These are phyloP conservation scores for Vollenhovia emeryi DNA, from an alignment of 1,140 invertebrate species.

Conservation along the genomic window DNA sequence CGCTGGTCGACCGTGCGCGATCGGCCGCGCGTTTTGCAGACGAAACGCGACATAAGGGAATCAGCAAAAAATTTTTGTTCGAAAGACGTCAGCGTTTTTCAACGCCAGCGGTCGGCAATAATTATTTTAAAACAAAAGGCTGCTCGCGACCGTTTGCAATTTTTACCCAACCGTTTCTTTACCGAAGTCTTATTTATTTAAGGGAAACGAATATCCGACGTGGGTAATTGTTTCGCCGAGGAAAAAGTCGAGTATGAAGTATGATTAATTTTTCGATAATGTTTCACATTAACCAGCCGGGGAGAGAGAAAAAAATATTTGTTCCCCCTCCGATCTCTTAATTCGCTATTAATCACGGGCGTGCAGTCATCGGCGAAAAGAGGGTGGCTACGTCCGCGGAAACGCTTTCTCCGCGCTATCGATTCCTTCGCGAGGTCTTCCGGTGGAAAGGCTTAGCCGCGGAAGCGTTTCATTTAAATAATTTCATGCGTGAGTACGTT, in stretches of 20 bases:
- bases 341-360: conserved; percentile 72
- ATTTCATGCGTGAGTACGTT: conserved; percentile 73
- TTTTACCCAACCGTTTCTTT: not conserved
- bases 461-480: conserved; percentile 74
- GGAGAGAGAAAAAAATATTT: conserved; percentile 5
- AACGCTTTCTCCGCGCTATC: conserved; percentile 59
- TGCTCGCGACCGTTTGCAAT: not conserved
- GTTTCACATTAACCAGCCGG: conserved; percentile 17
- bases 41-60: not conserved
- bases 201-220: not conserved
- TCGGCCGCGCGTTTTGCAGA: conserved; percentile 6
- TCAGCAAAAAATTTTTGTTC: conserved; percentile 8
- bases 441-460: conserved; percentile 47
- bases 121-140: conserved; percentile 23
- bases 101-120: not conserved
- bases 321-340: conserved; percentile 21
- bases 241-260: not conserved
- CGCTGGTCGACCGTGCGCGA: not conserved
- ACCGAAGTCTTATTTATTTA: not conserved
- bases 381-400: conserved; percentile 34
- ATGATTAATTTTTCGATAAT: conserved; percentile 42
- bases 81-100: conserved; percentile 21
- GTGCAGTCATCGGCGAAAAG: conserved; percentile 51
- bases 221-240: conserved; percentile 30
- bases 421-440: conserved; percentile 57